Percentiles rank a stretch among this genome's conserved stretches.
These are phyloP conservation scores for Stylophora pistillata DNA, from an alignment of 64 coral and sea anemone species.

Conservation along the genomic window DNA sequence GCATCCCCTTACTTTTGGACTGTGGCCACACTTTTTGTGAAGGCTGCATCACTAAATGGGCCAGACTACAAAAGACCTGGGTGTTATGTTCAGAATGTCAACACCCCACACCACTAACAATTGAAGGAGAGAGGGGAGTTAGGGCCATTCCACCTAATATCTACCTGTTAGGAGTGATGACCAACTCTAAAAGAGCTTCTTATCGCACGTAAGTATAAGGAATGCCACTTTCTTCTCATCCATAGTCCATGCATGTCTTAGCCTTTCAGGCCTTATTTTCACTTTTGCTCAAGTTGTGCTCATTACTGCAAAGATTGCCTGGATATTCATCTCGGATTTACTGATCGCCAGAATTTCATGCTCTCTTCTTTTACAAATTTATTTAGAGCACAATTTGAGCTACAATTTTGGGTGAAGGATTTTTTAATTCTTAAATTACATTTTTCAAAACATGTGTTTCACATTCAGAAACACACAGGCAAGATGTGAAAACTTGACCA, in stretches of 20 bases:
- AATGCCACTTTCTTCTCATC: background rate
- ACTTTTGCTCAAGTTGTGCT: no score
- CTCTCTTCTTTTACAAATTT: no score
- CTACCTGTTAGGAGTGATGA: slow-evolving; percentile 61
- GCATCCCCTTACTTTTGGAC: slow-evolving; percentile 70
- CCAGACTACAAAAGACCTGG: slow-evolving; percentile 63
- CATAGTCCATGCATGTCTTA: no score
- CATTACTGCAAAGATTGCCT: no score
- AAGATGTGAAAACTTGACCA: background rate
- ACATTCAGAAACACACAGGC: background rate
- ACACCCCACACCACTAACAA: slow-evolving; percentile 18
- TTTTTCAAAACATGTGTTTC: background rate
- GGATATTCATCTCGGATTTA: no score
- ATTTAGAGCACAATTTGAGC: no score
- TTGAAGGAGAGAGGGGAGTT: slow-evolving; percentile 60
- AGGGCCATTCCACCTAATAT: slow-evolving; percentile 62
- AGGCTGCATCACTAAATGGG: slow-evolving; percentile 71
- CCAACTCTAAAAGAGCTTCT: slow-evolving; percentile 16
- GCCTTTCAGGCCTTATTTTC: no score
- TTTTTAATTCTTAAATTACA: no score
- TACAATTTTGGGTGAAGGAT: no score
- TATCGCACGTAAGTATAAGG: background rate
- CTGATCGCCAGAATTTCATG: no score
- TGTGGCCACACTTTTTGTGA: slow-evolving; percentile 90
- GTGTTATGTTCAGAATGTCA: slow-evolving; percentile 75